Base-by-base conservation (phyloP, 2,888 invertebrate genomes). In the Agrilus cyanescens region DNA sequence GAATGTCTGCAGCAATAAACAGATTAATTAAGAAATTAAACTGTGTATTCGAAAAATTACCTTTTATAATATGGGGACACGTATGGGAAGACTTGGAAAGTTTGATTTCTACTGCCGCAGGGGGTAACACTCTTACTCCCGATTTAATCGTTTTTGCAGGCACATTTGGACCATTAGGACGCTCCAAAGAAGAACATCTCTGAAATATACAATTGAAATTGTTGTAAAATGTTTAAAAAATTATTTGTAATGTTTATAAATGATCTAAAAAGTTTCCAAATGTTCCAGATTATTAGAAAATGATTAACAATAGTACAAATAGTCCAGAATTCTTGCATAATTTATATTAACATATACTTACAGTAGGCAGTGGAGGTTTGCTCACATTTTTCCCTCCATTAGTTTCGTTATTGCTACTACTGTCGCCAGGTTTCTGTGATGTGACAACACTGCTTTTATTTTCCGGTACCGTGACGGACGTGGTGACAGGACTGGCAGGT, bases 141-240 rank as follows among this genome's bases (percentile, higher is more conserved):
- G 65, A 61, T 56, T 65, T 63, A 16, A 66, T 61, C 4, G 68
- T 60, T 57, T 74, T 74, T 8, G 72, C 72, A 4, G 84, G 78
- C n/a, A 83, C 70, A 44, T 59, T 59, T 6, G 66, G 65, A 32
- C 62, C 62, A 2, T 72, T 61, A 0, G 87, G 85, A 16, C 89
- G 74, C 67, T 90, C 90, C 53, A 89, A 66, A 1, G 89, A 89
- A n/a, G 89, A 89, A 62, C 88, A 87, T 49, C 86, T 73, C 75
- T 80, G 64, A n/a, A 53, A 58, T 40, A 46, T 25, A 32, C 37
- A 38, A 30, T 32, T 10, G 32, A 45, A 10, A 37, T 10, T 20
- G 33, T 4, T 15, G 6, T 36, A 15, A 37, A 16, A 15, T 15
- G 16, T 14, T 36, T n/a, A 36, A 36, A n/a, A 36, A 3, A 36